Base-by-base conservation (phyloP, 2,888 invertebrate genomes). In the Pseudoips prasinana region DNA sequence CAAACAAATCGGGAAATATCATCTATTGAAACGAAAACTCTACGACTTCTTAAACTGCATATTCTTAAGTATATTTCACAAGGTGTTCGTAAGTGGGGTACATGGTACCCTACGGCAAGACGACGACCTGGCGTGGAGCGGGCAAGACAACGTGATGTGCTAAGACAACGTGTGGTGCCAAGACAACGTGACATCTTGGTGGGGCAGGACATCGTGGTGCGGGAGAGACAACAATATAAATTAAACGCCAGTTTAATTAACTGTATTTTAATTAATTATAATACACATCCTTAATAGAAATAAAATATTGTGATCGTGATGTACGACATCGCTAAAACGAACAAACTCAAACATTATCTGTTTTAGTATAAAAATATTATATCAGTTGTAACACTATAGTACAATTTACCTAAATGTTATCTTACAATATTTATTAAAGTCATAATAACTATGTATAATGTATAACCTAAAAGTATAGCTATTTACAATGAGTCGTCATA, bases 341-440 rank as follows among this genome's bases (percentile, higher is more conserved):
- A 46, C 7, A 20, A 39, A 26, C 37, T 33, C 43, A 48, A 20
- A 20, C 7, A 20, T 5, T 18, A 7, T n/a, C 7, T 7, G 7
- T 20, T 40, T 64, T 60, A 61, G 68, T 68, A 68, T 56, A 68
- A 68, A 68, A 68, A 68, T 68, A 68, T 68, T 42, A 26, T 52
- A 57, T 57, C 7, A n/a, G 50, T 42, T 25, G 33, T 51, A 55
- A 57, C 53, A 37, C 39, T 59, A 50, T 57, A 46, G 25, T 54
- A 54, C 58, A 55, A 31, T 49, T 26, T 30, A 39, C 34, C 25
- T 51, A 47, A 36, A 51, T 41, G 29, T 8, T 46, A 55, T 35
- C 36, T 38, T 56, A 44, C 43, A 48, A 31, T 46, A 50, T 52
- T 31, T 41, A 25, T 39, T n/a, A n/a, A n/a, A n/a, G n/a, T 29